phyloP scores from a whole-genome alignment of 2,797 vertebrate genomes.

The Sebastes nivosus region DNA sequence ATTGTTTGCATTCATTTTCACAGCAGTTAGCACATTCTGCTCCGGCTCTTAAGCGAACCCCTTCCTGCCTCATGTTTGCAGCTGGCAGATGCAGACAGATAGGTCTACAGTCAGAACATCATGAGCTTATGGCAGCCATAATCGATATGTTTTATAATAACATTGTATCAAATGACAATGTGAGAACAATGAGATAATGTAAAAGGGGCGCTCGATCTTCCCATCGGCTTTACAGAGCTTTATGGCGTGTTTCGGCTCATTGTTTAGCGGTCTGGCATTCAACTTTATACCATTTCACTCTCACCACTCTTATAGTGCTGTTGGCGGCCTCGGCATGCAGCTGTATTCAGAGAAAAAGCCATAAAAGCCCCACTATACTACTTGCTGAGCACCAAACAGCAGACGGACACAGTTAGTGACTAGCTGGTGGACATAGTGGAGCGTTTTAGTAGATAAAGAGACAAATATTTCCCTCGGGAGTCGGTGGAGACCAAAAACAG shows the following conservation, averaged over 20 bases:
- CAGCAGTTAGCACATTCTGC: slow-evolving; percentile 71
- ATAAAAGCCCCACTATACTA: neutral
- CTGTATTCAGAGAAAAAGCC: neutral
- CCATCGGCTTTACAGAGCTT: neutral
- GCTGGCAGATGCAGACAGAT: slow-evolving; percentile 37
- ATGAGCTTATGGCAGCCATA: neutral
- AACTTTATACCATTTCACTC: neutral
- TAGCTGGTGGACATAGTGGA: neutral
- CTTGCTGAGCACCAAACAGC: neutral
- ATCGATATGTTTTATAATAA: neutral
- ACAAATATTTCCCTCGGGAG: neutral
- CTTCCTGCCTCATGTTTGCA: slow-evolving; percentile 36
- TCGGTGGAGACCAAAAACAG: neutral
- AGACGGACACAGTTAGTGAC: neutral
- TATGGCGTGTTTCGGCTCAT: neutral
- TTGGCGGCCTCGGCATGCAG: neutral
- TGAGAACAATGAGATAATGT: neutral
- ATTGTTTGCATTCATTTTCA: slow-evolving; percentile 73
- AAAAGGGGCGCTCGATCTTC: neutral
- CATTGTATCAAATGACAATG: neutral
- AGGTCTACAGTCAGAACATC: slow-evolving; percentile 30
- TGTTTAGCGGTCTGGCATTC: neutral
- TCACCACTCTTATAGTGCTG: neutral
- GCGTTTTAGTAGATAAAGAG: neutral
- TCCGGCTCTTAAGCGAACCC: slow-evolving; percentile 61